Base-by-base conservation (phyloP, 2,888 invertebrate genomes). In the Troides oblongomaculatus region DNA sequence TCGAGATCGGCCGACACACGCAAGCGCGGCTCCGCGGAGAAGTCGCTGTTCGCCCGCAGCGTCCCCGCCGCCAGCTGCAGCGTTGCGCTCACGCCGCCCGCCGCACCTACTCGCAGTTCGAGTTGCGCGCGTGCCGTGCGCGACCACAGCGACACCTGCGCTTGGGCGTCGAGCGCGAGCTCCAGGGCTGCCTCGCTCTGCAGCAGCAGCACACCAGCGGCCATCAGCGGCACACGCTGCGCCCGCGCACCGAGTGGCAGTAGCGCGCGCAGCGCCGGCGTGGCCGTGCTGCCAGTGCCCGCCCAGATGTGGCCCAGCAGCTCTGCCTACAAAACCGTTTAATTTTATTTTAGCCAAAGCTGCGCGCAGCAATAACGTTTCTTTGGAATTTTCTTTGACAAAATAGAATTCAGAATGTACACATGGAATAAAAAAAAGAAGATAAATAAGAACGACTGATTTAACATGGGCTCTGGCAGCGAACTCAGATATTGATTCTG, bases 251-350 rank as follows among this genome's bases (percentile, higher is more conserved):
- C 71, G 69, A 68, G 71, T 70, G 74, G 70, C 67, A 71, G 68
- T 72, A 72, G 61, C 66, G 80, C 86, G 76, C 89, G 89, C 81
- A 85, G 76, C 78, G 77, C 87, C 46, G 80, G 72, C 74, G 85
- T 83, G 58, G 87, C 80, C 77, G 73, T 67, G 78, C 84, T 81
- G 78, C 81, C 90, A 69, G 87, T 74, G 79, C 89, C 90, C 63
- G 87, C 81, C 90, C 90, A 90, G 80, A 90, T 82, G 81, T 84
- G 88, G 6, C 79, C 85, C 76, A 89, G 80, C 78, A 89, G 80
- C 84, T 87, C 87, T 61, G 82, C 86, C 82, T 85, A 81, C 62
- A 60, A 0, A 0, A n/a, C 30, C 21, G 67, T 25, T 39, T 25
- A 6, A 3, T 59, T 25, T 59, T 17, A 23, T 14, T 23, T 1